Base-by-base conservation (phyloP, 2,797 vertebrate species). In the Sebastiscus tertius region DNA sequence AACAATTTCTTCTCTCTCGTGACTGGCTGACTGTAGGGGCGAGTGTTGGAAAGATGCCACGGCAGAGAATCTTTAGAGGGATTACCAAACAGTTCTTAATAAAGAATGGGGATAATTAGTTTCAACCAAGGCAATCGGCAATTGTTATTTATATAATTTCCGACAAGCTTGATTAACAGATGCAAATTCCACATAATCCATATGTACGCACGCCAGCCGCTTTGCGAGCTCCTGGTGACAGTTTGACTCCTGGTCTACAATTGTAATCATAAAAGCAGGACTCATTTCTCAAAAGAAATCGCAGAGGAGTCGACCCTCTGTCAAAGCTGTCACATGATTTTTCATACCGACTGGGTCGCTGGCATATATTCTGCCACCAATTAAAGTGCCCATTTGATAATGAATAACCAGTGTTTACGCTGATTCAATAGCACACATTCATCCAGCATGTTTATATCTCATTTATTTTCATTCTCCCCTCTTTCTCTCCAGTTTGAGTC, bases 101-200 rank as follows among this genome's bases (percentile, higher is more conserved):
- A 90, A 88, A 89, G 78, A 90, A 88, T 76, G 72, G 62, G 49
- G 87, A 73, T 91, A 92, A 93, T 94, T 92, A 84, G 42, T 69
- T 87, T 89, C 80, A 88, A 82, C 72, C 13, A 36, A 22, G 6
- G 70, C 71, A 79, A 72, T 86, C 72, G 84, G 64, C 85, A 88
- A 72, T 92, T 92, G 72, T 91, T 92, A 88, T 93, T 92, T 93
- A 84, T 89, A 83, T 86, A 68, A 83, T 85, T 90, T 85, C 79
- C 27, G 36, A 90, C 84, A 84, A 79, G 74, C 79, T 79, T 87
- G 73, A 90, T 92, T 89, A 92, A 85, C 85, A 82, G 80, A 90
- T 84, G 70, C 87, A 90, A 90, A 90, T 88, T 87, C 78, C 59
- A 46, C 58, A 78, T 90, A 86, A 92, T 90, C 88, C 80, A 79